These are phyloP conservation scores for Brienomyrus longianalis DNA, from an alignment of 2,113 vertebrate species.

Conservation along the genomic window DNA sequence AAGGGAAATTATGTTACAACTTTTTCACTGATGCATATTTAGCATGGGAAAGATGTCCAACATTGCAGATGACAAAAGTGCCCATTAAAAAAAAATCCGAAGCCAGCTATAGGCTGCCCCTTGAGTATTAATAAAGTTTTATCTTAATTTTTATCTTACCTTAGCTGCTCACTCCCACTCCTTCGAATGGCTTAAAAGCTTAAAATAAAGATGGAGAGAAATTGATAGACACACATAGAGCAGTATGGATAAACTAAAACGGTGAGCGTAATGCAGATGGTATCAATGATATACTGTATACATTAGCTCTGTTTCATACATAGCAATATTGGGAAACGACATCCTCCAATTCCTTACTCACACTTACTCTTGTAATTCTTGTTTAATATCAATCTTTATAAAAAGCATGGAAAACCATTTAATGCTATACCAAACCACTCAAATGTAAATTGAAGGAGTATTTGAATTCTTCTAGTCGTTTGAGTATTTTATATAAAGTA, in stretches of 20 bases:
- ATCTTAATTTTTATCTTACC: not conserved
- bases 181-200: not conserved
- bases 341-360: not conserved
- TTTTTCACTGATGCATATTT: not conserved
- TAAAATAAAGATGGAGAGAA: not conserved
- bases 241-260: not conserved
- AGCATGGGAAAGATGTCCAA: not conserved
- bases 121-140: not conserved
- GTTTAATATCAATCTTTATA: not conserved
- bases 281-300: not conserved
- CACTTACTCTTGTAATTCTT: not conserved
- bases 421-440: not conserved
- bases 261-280: not conserved
- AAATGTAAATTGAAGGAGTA: not conserved
- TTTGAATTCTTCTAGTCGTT: not conserved
- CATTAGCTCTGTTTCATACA: not conserved
- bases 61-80: not conserved
- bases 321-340: not conserved
- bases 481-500: not conserved
- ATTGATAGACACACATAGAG: not conserved
- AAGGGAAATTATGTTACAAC: not conserved
- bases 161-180: not conserved
- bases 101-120: not conserved
- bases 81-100: not conserved
- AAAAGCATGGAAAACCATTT: not conserved